These are phyloP conservation scores for Trichechus manatus DNA, from an alignment of 2,113 vertebrate genomes.

Conservation along the genomic window DNA sequence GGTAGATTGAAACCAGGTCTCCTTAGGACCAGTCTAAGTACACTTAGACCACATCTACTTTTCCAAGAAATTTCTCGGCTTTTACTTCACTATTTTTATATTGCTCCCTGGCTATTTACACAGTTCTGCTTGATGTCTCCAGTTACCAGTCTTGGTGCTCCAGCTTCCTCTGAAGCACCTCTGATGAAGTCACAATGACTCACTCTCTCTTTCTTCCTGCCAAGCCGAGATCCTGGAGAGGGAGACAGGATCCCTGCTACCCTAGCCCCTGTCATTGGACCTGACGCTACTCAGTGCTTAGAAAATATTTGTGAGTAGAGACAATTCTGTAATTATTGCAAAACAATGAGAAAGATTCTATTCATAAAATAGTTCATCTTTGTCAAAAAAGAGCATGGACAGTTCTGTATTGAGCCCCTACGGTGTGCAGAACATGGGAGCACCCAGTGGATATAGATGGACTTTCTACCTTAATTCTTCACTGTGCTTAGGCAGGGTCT, in stretches of 20 bases:
- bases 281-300: background rate
- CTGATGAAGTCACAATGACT: background rate
- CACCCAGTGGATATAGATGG: background rate
- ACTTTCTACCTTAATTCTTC: background rate
- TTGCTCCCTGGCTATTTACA: background rate
- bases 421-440: background rate
- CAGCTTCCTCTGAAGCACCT: background rate
- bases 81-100: background rate
- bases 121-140: background rate
- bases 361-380: background rate
- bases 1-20: background rate
- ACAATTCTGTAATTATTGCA: background rate
- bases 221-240: background rate
- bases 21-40: background rate
- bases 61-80: constrained; percentile 10
- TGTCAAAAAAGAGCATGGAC: background rate
- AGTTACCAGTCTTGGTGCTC: background rate
- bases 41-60: background rate
- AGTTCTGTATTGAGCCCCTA: no score
- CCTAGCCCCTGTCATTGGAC: background rate
- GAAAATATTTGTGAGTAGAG: background rate
- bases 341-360: background rate
- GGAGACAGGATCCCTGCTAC: background rate
- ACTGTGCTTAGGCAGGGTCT: background rate
- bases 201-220: background rate